These are phyloP conservation scores for Pectinophora gossypiella DNA, from an alignment of 1,140 invertebrate genomes.

Conservation along the genomic window DNA sequence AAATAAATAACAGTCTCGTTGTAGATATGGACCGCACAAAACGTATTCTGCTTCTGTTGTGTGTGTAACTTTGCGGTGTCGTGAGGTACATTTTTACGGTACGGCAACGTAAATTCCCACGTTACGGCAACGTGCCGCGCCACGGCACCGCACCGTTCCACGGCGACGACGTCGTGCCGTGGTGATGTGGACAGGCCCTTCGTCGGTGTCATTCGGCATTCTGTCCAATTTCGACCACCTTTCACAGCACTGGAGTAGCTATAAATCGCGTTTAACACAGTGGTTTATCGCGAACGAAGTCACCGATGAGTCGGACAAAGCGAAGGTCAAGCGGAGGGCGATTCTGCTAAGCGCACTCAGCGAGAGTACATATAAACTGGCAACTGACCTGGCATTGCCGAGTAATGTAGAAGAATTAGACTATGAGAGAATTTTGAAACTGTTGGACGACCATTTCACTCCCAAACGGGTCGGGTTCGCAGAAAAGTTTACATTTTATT, in stretches of 20 bases:
- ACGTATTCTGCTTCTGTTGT: too few relatives aligned
- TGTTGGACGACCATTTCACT: slow-evolving; percentile 8
- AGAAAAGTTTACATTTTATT: slow-evolving; percentile 1
- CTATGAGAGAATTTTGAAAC: not conserved
- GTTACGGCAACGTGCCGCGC: too few relatives aligned
- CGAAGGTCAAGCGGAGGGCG: slow-evolving; percentile 2
- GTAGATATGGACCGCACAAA: too few relatives aligned
- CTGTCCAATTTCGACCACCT: not conserved
- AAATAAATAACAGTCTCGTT: too few relatives aligned
- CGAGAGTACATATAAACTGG: slow-evolving; percentile 3
- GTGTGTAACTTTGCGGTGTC: too few relatives aligned
- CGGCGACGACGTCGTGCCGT: too few relatives aligned
- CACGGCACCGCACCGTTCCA: too few relatives aligned
- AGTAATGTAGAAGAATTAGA: slow-evolving; percentile 1
- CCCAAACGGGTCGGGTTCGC: slow-evolving; percentile 8
- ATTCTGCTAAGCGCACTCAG: slow-evolving; percentile 8
- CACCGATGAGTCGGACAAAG: slow-evolving; percentile 5
- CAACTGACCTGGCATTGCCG: slow-evolving; percentile 2
- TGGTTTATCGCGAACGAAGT: slow-evolving; percentile 6
- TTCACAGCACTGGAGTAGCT: not conserved
- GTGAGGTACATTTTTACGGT: too few relatives aligned
- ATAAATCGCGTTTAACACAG: not conserved
- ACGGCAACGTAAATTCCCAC: too few relatives aligned
- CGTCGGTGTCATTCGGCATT: not conserved
- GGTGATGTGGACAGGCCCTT: too few relatives aligned